phyloP scores from a whole-genome alignment of 2,797 vertebrate genomes.

The Labeo calbasu region DNA sequence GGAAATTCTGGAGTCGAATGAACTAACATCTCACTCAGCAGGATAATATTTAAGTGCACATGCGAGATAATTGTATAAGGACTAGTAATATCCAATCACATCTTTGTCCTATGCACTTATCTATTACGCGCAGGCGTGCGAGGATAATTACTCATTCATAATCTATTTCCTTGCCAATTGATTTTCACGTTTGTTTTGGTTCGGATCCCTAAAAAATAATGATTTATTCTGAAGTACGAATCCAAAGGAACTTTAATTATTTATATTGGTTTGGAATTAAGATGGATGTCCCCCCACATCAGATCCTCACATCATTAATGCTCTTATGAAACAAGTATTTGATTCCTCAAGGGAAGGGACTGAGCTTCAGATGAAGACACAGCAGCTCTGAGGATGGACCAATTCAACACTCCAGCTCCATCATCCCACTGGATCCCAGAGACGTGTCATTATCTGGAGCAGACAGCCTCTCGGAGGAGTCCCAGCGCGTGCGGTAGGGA shows the following conservation, averaged over 20 bases:
- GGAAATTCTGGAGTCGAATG: too few species aligned
- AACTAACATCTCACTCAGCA: too few species aligned
- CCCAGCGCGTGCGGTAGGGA: conserved; percentile 3
- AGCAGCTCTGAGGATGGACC: conserved; percentile 8
- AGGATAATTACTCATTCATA: background rate
- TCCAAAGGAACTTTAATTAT: background rate
- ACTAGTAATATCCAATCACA: too few species aligned
- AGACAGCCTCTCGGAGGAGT: conserved; percentile 23
- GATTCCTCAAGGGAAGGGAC: background rate
- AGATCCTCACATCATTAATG: background rate
- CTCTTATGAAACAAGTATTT: background rate
- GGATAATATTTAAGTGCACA: too few species aligned
- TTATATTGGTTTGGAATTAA: background rate
- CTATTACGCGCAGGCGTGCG: background rate
- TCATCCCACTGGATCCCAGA: conserved; percentile 23
- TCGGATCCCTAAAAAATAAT: background rate
- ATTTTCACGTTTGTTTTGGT: background rate
- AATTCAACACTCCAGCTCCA: conserved; percentile 14
- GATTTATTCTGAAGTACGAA: background rate
- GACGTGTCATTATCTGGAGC: conserved; percentile 31
- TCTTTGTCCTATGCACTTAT: background rate
- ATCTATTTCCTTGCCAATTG: background rate
- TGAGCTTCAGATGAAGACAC: conserved; percentile 29
- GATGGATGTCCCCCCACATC: background rate
- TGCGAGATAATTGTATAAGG: background rate